Evolutionary conservation across 2,113 vertebrate genomes (phyloP), one percentile per base, ranked within the genome.

Genomic region (Pheucticus melanocephalus): DNA sequence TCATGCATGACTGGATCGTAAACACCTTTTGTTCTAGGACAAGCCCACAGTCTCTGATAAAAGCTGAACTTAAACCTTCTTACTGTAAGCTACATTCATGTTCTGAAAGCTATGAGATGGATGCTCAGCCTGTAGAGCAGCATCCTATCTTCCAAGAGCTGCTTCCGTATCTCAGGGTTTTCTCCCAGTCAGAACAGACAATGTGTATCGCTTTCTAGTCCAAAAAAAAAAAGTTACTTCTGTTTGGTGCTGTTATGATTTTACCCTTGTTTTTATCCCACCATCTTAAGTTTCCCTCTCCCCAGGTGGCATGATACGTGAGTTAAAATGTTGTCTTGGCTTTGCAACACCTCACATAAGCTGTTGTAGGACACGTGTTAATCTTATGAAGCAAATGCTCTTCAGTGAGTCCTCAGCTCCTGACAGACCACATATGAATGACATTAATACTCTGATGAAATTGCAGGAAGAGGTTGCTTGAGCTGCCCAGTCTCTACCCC

Each of bases 291-390:
- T 82, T 85, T 79, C 20, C 45, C 13, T 60, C 31, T 70, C 17
- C 16, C 16, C 27, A n/a, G 31, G 28, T 59, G 22, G 3, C 47
- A 37, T 4, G 9, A 21, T 35, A 16, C 9, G 10, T 0, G 1
- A 44, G 47, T 63, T 88, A 82, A 82, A 91, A 70, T 54, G 25
- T 73, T 73, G 24, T 48, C 50, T 63, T 57, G 31, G 9, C 17
- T 88, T 82, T 78, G 42, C 27, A 79, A 24, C 51, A 63, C 47
- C 11, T 53, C 33, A 13, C 5, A 4, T 33, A 18, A 70, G 35
- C 31, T 4, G 39, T 75, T 66, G 9, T 61, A 48, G 1, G 1
- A 48, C 14, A 10, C 17, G 22, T 59, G 14, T 23, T 77, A n/a
- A 30, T 73, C 13, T 51, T 65, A 44, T 0, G 1, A 72, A 65